Conservation (phyloP, 2,888 invertebrate genomes). For the Cantharis lateralis region DNA sequence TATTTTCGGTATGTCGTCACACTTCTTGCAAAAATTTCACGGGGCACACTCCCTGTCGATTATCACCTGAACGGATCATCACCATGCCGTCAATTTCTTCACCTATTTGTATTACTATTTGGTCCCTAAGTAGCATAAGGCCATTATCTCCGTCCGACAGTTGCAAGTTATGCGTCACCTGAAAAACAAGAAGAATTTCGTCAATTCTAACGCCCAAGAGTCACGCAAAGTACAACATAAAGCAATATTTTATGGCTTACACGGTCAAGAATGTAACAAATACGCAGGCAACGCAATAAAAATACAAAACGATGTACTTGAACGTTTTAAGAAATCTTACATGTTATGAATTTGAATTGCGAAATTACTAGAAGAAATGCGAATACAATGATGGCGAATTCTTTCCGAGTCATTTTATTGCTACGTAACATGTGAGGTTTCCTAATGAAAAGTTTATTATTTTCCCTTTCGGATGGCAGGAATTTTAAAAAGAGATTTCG, state of each 20-base stretch:
- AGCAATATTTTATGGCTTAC: background rate
- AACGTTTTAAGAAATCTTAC: background rate
- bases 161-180: conserved; percentile 77
- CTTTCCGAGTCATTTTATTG: background rate
- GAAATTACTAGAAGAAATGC: background rate
- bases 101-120: conserved; percentile 91
- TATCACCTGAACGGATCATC: conserved; percentile 90
- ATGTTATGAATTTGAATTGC: background rate
- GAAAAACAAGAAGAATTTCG: background rate
- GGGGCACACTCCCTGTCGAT: conserved; percentile 93
- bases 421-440: background rate
- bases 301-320: background rate
- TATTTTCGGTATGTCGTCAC: conserved; percentile 69
- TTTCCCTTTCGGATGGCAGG: background rate
- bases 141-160: conserved; percentile 84
- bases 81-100: conserved; percentile 94
- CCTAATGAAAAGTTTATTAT: background rate
- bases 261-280: background rate
- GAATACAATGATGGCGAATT: background rate
- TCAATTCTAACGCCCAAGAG: background rate
- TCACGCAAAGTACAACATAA: background rate
- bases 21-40: conserved; percentile 92
- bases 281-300: background rate
- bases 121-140: conserved; percentile 82
- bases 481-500: background rate